Evolutionary conservation across 2,888 invertebrate species (phyloP).

Genomic region (Thera obeliscata): DNA sequence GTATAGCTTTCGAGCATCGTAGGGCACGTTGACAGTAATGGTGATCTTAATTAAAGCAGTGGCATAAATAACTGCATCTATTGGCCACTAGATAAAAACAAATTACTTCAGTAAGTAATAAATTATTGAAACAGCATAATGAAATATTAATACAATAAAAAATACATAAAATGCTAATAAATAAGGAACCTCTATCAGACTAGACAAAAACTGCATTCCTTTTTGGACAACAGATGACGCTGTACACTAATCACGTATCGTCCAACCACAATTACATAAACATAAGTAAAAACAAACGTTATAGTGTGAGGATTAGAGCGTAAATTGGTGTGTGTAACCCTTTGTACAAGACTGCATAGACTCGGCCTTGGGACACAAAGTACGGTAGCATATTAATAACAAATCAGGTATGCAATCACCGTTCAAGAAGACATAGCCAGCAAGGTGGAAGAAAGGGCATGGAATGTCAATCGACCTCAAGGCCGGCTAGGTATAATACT

Average conservation of each 20-base stretch:
- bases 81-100: neutral
- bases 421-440: constrained; percentile 76
- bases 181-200: constrained; percentile 26
- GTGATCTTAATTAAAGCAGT: too few relatives aligned
- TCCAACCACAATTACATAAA: neutral
- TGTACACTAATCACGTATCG: constrained; percentile 63
- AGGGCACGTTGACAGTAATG: too few relatives aligned
- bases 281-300: constrained; percentile 30
- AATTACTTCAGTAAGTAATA: neutral
- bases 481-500: constrained; percentile 65
- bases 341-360: constrained; percentile 58
- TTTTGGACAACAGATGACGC: constrained; percentile 68
- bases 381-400: constrained; percentile 78
- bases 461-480: constrained; percentile 73
- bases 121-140: constrained; percentile 3
- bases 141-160: constrained; percentile 12
- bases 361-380: constrained; percentile 67
- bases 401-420: constrained; percentile 78
- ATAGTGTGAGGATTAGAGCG: constrained; percentile 33
- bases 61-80: too few relatives aligned
- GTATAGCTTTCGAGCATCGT: too few relatives aligned
- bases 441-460: constrained; percentile 83
- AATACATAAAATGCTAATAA: constrained; percentile 11
- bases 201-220: constrained; percentile 51
- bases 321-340: constrained; percentile 6